Base-by-base conservation (phyloP, 2,113 vertebrate genomes). In the Grammomys dolichurus region DNA sequence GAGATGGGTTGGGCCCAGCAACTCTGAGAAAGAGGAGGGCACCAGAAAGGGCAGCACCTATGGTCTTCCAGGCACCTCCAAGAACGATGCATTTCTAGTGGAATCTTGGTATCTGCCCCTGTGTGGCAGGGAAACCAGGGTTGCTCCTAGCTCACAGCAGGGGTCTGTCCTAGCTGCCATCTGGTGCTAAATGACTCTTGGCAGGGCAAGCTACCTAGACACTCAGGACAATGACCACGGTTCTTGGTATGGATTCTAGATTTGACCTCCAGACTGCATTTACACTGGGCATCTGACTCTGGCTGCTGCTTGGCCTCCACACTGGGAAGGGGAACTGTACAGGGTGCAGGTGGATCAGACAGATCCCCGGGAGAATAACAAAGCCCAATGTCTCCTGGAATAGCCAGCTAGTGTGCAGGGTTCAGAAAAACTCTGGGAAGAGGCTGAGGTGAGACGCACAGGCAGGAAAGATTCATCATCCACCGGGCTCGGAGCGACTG, bases 211-310 rank as follows among this genome's bases (percentile, higher is more conserved):
- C 69, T n/a, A 48, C 69, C 20, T 10, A 31, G 46, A 54, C 69
- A 40, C 46, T 31, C 36, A 7, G 20, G 17, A 46, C 2, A n/a
- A 20, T 10, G 48, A 19, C 26, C 0, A 6, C 0, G 0, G 43
- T 11, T 8, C 26, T 36, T 26, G 12, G 43, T 51, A 0, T 1
- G 0, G 40, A 14, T 28, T 11, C 78, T 60, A 24, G n/a, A 17
- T 19, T 31, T 60, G 56, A 40, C 6, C 22, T 36, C 56, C 33
- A 17, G 6, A 2, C 20, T 24, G 63, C 28, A 22, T 43, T 17
- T 40, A 36, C 6, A 0, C 56, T 40, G 24, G 4, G 16, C n/a
- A 40, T 9, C 48, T 31, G 48, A n/a, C 9, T 58, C 9, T 10
- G 54, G 26, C 33, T 4, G 10, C 80, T 6, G 26, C 1, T 7